These are phyloP conservation scores for Puma concolor DNA, from an alignment of 2,113 vertebrate species.

Conservation along the genomic window DNA sequence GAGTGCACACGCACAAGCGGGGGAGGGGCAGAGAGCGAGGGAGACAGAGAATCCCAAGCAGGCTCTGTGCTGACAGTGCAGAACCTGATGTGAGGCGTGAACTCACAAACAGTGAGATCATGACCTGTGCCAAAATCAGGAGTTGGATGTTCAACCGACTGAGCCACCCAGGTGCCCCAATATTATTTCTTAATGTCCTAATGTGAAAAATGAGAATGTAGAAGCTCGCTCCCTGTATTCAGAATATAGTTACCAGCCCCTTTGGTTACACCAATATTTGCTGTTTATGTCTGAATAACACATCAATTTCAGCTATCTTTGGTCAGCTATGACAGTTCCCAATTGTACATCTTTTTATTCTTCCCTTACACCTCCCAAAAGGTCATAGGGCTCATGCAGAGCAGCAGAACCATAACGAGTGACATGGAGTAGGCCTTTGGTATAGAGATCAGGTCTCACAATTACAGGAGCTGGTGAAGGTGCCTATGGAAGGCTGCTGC, in stretches of 20 bases:
- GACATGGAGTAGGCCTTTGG: background rate
- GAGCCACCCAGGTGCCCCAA: too few relatives aligned
- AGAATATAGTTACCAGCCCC: background rate
- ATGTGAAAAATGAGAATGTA: conserved; percentile 1
- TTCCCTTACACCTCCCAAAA: background rate
- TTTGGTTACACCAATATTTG: background rate
- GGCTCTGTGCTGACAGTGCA: too few relatives aligned
- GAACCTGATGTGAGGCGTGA: too few relatives aligned
- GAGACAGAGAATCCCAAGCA: too few relatives aligned
- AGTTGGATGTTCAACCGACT: too few relatives aligned
- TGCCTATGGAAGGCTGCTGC: background rate
- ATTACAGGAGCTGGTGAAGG: background rate
- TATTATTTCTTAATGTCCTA: background rate
- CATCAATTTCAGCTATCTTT: background rate
- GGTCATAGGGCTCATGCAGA: background rate
- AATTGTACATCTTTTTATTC: background rate
- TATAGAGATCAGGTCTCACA: too few relatives aligned
- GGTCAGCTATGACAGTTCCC: background rate
- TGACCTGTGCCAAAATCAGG: too few relatives aligned
- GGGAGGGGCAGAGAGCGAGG: too few relatives aligned
- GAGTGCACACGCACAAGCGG: too few relatives aligned
- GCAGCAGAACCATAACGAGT: background rate
- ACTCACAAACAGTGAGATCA: too few relatives aligned
- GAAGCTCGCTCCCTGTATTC: background rate
- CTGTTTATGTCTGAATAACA: background rate